Evolutionary conservation across 2,113 vertebrate genomes (phyloP).

Genomic region (Petrocephalus zakoni): DNA sequence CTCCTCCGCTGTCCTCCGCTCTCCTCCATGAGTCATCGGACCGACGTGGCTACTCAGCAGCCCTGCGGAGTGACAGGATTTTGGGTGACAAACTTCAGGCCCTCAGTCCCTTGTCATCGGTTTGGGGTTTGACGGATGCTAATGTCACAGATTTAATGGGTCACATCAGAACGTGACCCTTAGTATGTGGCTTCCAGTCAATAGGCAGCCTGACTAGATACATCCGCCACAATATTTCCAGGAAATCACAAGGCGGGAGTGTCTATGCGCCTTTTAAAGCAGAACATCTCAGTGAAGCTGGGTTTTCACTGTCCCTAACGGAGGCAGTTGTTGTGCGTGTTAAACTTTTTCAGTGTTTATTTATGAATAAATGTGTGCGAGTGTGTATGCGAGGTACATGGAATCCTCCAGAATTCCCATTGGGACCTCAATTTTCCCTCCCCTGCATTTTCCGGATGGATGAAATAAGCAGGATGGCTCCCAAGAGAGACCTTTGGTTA

Average conservation of each 20-base stretch:
- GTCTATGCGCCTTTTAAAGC: background rate
- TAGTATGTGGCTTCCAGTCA: too few relatives aligned
- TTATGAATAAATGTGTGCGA: background rate
- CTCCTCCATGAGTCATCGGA: background rate
- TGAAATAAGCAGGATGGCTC: background rate
- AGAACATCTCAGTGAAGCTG: background rate
- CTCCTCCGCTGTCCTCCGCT: background rate
- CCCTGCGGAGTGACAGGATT: background rate
- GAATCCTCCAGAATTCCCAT: background rate
- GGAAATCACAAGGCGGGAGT: background rate
- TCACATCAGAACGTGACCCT: too few relatives aligned
- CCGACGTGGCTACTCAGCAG: background rate
- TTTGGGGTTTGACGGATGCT: background rate
- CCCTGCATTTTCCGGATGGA: background rate
- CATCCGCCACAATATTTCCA: background rate
- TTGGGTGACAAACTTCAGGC: background rate
- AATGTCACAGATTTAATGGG: background rate
- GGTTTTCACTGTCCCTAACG: background rate
- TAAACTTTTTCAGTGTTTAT: background rate
- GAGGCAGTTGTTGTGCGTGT: background rate
- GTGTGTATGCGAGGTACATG: background rate
- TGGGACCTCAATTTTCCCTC: background rate
- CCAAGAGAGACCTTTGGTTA: background rate
- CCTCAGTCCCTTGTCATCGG: background rate
- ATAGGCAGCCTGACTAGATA: background rate